Evolutionary conservation across 2,797 vertebrate genomes (phyloP).

Genomic region (Myiotriccus ornatus): DNA sequence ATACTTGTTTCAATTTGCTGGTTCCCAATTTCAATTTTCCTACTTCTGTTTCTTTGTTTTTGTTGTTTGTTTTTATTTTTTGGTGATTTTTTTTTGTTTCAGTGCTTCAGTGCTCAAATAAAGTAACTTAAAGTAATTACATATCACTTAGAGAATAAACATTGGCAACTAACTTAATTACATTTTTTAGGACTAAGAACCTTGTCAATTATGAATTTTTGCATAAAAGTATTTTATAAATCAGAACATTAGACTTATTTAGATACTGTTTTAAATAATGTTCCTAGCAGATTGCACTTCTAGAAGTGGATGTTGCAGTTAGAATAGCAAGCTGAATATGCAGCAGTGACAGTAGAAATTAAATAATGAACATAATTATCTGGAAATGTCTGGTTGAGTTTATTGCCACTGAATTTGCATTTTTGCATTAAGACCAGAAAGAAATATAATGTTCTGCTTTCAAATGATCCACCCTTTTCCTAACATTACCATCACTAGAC

Average conservation of each 20-base stretch:
- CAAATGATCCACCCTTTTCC: not conserved
- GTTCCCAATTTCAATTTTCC: not conserved
- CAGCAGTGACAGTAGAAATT: not conserved
- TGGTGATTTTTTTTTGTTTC: not conserved
- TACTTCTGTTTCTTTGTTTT: not conserved
- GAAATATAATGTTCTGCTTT: not conserved
- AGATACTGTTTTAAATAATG: not conserved
- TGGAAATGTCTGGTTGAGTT: not conserved
- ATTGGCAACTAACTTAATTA: not conserved
- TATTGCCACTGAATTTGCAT: not conserved
- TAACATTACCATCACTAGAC: not conserved
- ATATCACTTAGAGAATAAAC: not conserved
- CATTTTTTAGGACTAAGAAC: not conserved
- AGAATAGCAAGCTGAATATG: not conserved
- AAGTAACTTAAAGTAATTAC: not conserved
- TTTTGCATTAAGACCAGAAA: not conserved
- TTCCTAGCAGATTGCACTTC: not conserved
- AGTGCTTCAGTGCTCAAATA: not conserved
- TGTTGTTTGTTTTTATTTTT: not conserved
- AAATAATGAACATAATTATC: not conserved
- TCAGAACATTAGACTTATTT: not conserved
- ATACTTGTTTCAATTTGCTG: not conserved
- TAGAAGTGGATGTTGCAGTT: not conserved
- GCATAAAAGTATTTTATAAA: not conserved
- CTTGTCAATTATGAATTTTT: not conserved